A percentile compares a stretch with the other conserved stretches of the same genome.
These are phyloP conservation scores for Mionectes macconnelli DNA, from an alignment of 2,113 vertebrate genomes.

Conservation along the genomic window DNA sequence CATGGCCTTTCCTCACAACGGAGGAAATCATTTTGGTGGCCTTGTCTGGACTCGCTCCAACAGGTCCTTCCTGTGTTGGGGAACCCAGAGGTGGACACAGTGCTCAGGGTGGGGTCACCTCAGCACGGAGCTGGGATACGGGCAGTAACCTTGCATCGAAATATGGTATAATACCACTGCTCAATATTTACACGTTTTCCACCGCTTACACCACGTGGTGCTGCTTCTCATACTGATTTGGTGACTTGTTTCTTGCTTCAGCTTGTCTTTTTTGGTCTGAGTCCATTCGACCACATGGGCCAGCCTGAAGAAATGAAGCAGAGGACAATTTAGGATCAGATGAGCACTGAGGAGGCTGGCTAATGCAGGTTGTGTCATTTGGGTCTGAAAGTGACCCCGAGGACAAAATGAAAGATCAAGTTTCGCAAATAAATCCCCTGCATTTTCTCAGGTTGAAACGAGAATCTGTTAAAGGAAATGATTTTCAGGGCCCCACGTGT, in stretches of 20 bases:
- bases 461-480: neutral
- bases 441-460: neutral
- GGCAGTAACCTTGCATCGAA: neutral
- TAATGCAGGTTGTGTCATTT: neutral
- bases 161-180: neutral
- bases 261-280: neutral
- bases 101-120: neutral
- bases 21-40: neutral
- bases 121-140: neutral
- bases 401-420: neutral
- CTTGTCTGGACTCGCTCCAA: neutral
- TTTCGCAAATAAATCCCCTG: neutral
- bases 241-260: neutral
- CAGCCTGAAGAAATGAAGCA: neutral
- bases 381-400: neutral
- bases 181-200: neutral
- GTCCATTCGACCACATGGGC: accelerated
- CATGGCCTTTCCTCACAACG: neutral
- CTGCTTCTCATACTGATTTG: accelerated
- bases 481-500: neutral
- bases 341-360: neutral
- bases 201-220: neutral
- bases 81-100: neutral
- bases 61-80: neutral
- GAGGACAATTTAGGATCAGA: neutral